Percentiles rank a stretch among this genome's conserved stretches.
These are phyloP conservation scores for Batillaria attramentaria DNA, from an alignment of 1,140 invertebrate genomes.

Conservation along the genomic window DNA sequence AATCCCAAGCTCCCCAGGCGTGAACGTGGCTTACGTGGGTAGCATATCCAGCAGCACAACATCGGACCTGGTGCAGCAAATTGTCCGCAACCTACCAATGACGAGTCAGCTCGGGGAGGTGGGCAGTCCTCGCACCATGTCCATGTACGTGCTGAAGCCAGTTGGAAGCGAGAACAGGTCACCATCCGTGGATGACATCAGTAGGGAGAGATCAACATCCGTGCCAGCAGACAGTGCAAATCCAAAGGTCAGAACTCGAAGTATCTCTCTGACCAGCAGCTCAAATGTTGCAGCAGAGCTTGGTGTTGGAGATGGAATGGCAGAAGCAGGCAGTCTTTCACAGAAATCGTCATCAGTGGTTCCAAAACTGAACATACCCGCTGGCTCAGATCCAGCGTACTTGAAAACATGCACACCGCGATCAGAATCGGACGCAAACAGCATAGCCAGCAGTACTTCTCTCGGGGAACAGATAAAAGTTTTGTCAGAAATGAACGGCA, in stretches of 20 bases:
- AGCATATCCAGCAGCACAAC: background rate
- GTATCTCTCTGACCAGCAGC: background rate
- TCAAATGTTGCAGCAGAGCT: background rate
- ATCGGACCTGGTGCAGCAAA: constrained; percentile 21
- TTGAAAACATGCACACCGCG: constrained; percentile 18
- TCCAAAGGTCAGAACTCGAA: too few species aligned
- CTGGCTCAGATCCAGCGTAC: background rate
- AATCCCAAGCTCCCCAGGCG: background rate
- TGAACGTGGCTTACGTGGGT: constrained; percentile 21
- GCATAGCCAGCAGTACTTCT: constrained; percentile 43
- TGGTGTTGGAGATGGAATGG: too few species aligned
- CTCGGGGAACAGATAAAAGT: constrained; percentile 45
- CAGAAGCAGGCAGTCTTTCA: too few species aligned
- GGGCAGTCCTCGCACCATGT: background rate
- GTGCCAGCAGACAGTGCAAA: too few species aligned
- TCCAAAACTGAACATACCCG: too few species aligned
- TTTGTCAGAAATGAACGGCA: constrained; percentile 29
- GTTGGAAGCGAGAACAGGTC: background rate
- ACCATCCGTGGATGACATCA: background rate
- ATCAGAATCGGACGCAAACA: constrained; percentile 42
- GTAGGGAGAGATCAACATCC: too few species aligned
- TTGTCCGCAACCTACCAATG: constrained; percentile 13
- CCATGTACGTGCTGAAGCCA: constrained; percentile 16
- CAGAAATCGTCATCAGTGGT: too few species aligned
- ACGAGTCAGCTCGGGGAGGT: constrained; percentile 26